Conservation (phyloP, 2,113 vertebrate genomes). For the Vulpes vulpes region DNA sequence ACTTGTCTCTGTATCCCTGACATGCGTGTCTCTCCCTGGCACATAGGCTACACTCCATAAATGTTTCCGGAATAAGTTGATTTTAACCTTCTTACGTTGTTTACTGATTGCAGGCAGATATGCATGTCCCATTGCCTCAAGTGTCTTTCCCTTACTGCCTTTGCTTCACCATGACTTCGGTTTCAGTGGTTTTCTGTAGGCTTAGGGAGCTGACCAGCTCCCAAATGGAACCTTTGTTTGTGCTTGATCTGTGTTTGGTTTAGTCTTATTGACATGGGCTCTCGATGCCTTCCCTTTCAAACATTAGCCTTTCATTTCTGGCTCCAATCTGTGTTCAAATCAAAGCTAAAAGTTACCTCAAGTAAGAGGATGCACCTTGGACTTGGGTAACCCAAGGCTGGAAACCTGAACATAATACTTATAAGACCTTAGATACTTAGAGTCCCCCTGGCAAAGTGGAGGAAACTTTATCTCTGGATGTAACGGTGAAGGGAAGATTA, state of each 20-base stretch:
- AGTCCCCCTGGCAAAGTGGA: neutral
- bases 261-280: neutral
- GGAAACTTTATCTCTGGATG: neutral
- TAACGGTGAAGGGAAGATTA: neutral
- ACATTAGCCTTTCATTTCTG: neutral
- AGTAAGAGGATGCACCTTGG: neutral
- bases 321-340: neutral
- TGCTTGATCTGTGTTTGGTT: neutral
- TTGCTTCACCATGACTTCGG: neutral
- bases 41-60: neutral
- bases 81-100: neutral
- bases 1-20: neutral
- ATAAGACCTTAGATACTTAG: neutral
- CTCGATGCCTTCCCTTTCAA: neutral
- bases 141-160: neutral
- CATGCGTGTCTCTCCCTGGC: neutral
- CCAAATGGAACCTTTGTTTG: neutral
- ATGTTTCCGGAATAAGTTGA: neutral
- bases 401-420: neutral
- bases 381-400: neutral
- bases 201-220: neutral
- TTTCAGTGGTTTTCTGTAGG: neutral
- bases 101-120: neutral
- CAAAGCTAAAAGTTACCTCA: neutral
- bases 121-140: neutral